Base-by-base conservation (phyloP, 2,888 invertebrate species). In the Pheosia tremula region DNA sequence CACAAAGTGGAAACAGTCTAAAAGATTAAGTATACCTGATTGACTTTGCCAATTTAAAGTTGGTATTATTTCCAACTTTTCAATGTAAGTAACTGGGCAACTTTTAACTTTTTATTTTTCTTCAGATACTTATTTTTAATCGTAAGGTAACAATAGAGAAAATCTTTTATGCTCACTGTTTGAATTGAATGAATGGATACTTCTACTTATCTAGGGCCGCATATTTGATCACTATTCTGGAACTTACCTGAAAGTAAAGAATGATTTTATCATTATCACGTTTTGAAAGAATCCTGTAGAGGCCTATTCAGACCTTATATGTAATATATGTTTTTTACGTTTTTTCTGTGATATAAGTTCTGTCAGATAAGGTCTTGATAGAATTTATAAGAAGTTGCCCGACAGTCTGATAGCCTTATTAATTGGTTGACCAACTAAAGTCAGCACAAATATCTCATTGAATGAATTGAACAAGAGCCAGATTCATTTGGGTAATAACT, bases 181-280 rank as follows among this genome's bases (percentile, higher is more conserved):
- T 63, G 61, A 63, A 65, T 62, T 68, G 60, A 75, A 63, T 63
- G 57, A 63, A 66, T 54, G 60, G 60, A 64, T 62, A 61, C 62
- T 68, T 60, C 61, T 71, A 61, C 61, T 24, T 41, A 10, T 47
- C 60, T 56, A 9, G 47, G 36, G n/a, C 49, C 59, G 66, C 57
- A 60, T 39, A 60, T 45, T 60, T 49, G 41, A 49, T 24, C 55
- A 59, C 39, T 13, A 49, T 57, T 41, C 60, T 13, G 62, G 10
- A 58, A 63, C 77, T 75, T 78, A 77, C 77, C 77, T 78, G 78
- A 49, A 78, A 66, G 52, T 58, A 55, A 68, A 70, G 59, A 59
- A 61, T 24, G 24, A 24, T 54, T 58, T 54, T 59, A 57, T 49
- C 7, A 57, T 13, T 49, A 50, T 50, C 24, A 50, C 7, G 24